Percentiles rank a stretch among this genome's conserved stretches.
Evolutionary conservation across 2,113 vertebrate species (phyloP).

Genomic region (Cinclus mexicanus): DNA sequence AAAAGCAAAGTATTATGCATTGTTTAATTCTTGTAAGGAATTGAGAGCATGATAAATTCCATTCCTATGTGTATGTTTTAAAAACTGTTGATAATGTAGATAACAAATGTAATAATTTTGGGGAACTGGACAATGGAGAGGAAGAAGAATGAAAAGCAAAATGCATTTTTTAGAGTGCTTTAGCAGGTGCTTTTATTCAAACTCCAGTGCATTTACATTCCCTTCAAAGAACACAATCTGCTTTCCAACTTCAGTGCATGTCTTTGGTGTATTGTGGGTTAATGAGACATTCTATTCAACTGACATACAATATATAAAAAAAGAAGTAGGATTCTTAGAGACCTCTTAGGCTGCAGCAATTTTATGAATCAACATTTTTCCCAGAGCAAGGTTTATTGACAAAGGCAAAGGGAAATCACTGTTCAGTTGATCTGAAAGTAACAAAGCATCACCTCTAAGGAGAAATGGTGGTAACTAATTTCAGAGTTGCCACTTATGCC

Average conservation of each 20-base stretch:
- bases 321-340: not conserved
- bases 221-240: not conserved
- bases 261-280: not conserved
- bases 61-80: not conserved
- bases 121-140: not conserved
- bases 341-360: not conserved
- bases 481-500: not conserved
- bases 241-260: not conserved
- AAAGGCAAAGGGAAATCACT: not conserved
- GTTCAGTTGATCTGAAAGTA: not conserved
- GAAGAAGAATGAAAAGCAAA: not conserved
- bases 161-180: not conserved
- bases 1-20: not conserved
- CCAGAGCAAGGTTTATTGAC: not conserved
- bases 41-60: not conserved
- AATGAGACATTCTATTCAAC: not conserved
- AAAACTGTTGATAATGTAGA: not conserved
- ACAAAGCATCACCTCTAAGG: not conserved
- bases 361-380: not conserved
- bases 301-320: not conserved
- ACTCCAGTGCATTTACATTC: not conserved
- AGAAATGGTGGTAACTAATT: not conserved
- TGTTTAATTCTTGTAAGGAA: not conserved
- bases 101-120: not conserved
- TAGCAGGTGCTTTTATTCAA: constrained; percentile 19